Conservation (phyloP, 2,113 vertebrate species). For the Phalacrocorax brasilianus region DNA sequence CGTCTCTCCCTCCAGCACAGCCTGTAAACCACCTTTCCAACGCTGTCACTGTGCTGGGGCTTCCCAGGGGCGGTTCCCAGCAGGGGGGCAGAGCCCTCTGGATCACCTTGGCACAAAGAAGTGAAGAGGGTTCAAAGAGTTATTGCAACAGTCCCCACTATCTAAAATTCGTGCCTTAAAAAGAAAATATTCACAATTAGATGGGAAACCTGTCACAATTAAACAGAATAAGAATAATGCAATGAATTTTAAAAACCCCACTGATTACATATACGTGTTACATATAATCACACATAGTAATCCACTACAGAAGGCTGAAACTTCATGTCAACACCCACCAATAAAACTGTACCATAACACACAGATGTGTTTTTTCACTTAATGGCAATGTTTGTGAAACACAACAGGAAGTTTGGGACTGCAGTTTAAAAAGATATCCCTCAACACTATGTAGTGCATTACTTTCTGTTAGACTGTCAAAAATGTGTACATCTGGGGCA, state of each 20-base stretch:
- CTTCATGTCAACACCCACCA: background rate
- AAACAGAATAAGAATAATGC: background rate
- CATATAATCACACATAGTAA: constrained; percentile 7
- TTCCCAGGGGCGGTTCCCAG: background rate
- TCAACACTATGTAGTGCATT: background rate
- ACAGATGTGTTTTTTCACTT: background rate
- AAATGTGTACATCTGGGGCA: background rate
- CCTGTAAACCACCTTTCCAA: background rate
- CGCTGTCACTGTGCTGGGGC: accelerated
- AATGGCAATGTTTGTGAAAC: background rate
- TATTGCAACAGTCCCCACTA: background rate
- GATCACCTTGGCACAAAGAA: background rate
- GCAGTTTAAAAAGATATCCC: background rate
- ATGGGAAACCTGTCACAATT: background rate
- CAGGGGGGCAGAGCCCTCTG: background rate
- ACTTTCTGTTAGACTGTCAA: background rate
- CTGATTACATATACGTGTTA: background rate
- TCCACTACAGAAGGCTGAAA: background rate
- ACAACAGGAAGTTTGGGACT: background rate
- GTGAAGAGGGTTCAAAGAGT: background rate
- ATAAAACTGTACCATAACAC: background rate
- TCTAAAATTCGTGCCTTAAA: background rate
- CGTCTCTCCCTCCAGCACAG: background rate
- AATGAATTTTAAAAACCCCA: background rate
- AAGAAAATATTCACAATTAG: background rate